A percentile compares a stretch with the other conserved stretches of the same genome.
phyloP scores from a whole-genome alignment of 2,888 invertebrate genomes.

The Xylophagus ater region DNA sequence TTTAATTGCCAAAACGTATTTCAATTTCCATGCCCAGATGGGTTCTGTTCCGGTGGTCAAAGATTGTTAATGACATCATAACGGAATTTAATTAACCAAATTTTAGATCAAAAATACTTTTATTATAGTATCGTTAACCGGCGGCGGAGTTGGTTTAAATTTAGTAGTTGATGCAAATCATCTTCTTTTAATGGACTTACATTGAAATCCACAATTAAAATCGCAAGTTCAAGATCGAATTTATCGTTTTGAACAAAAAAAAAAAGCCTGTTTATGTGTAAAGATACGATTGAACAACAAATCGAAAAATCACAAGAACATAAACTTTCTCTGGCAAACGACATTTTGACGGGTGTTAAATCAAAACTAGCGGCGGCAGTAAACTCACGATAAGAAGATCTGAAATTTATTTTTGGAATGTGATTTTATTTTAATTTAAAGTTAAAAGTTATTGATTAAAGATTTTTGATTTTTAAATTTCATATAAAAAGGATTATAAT shows the following conservation, averaged over 20 bases:
- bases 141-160: slow-evolving; percentile 93
- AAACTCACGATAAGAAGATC: slow-evolving; percentile 71
- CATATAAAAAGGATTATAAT: too few species aligned
- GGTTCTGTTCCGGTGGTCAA: slow-evolving; percentile 60
- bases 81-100: slow-evolving; percentile 55
- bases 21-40: slow-evolving; percentile 57
- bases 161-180: slow-evolving; percentile 88
- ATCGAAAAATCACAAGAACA: slow-evolving; percentile 69
- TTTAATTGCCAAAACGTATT: slow-evolving; percentile 45
- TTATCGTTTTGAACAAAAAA: slow-evolving; percentile 80
- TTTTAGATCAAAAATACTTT: slow-evolving; percentile 44
- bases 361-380: slow-evolving; percentile 46
- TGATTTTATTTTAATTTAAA: too few species aligned
- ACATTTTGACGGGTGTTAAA: slow-evolving; percentile 62
- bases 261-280: slow-evolving; percentile 67
- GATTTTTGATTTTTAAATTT: too few species aligned
- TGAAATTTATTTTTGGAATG: slow-evolving; percentile 59
- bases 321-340: slow-evolving; percentile 66
- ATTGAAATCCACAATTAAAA: slow-evolving; percentile 97
- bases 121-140: slow-evolving; percentile 76
- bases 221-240: slow-evolving; percentile 90
- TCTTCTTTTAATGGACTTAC: slow-evolving; percentile 78
- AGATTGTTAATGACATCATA: slow-evolving; percentile 57
- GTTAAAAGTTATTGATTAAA: too few species aligned
- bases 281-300: slow-evolving; percentile 78